These are phyloP conservation scores for Matsumurasca onukii DNA, from an alignment of 1,140 invertebrate species.

Conservation along the genomic window DNA sequence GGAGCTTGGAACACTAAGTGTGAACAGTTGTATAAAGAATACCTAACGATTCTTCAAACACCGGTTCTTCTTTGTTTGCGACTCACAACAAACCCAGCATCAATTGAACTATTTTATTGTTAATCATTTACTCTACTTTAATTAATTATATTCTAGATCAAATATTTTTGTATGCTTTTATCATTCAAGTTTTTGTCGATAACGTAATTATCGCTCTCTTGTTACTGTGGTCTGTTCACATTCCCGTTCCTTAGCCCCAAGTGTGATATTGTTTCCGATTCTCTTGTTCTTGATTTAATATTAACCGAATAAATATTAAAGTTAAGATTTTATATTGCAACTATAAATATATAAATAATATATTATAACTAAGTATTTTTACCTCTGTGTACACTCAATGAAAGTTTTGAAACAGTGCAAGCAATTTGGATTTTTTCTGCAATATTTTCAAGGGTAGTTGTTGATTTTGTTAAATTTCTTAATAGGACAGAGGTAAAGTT, in stretches of 20 bases:
- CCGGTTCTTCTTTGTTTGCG: too few relatives aligned
- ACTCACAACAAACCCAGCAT: too few relatives aligned
- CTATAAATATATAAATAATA: constrained; percentile 22
- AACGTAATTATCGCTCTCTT: constrained; percentile 8
- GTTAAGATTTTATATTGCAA: constrained; percentile 26
- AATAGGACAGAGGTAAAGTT: constrained; percentile 1
- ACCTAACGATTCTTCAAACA: too few relatives aligned
- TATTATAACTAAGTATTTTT: constrained; percentile 11
- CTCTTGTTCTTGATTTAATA: constrained; percentile 14
- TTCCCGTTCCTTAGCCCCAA: constrained; percentile 18
- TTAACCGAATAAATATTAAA: constrained; percentile 7
- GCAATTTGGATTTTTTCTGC: background rate
- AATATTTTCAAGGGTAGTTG: too few relatives aligned
- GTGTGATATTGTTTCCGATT: constrained; percentile 16
- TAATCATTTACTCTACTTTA: too few relatives aligned
- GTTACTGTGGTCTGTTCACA: constrained; percentile 12
- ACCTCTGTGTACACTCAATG: constrained; percentile 6
- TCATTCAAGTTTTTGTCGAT: too few relatives aligned
- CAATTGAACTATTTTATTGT: too few relatives aligned
- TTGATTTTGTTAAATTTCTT: background rate
- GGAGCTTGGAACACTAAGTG: too few relatives aligned
- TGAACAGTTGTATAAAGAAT: too few relatives aligned
- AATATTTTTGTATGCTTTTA: too few relatives aligned
- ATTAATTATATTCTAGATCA: too few relatives aligned
- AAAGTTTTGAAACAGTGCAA: background rate